These are phyloP conservation scores for Plumapathes pennacea DNA, from an alignment of 92 coral and sea anemone genomes.

Conservation along the genomic window DNA sequence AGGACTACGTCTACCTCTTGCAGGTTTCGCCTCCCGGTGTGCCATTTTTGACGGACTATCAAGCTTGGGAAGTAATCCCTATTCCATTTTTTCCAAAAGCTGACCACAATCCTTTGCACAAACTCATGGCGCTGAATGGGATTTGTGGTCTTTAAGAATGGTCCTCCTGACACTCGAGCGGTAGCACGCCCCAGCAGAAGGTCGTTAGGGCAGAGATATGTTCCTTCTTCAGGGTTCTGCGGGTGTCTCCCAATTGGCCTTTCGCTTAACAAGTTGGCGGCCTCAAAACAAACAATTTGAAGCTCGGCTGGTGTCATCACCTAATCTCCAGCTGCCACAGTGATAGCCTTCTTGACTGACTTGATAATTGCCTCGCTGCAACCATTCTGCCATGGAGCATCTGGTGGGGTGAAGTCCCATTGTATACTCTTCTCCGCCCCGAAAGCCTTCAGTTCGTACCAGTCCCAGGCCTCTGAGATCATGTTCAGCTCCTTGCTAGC, in stretches of 20 bases:
- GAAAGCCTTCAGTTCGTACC: slow-evolving; percentile 14
- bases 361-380: slow-evolving; percentile 26
- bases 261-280: slow-evolving; percentile 31
- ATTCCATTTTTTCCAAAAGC: slow-evolving; percentile 60
- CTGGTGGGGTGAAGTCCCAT: slow-evolving; percentile 42
- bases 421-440: slow-evolving; percentile 2
- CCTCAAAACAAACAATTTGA: slow-evolving; percentile 17
- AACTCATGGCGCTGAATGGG: slow-evolving; percentile 40
- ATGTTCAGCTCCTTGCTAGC: slow-evolving; percentile 24
- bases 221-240: slow-evolving; percentile 58
- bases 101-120: slow-evolving; percentile 33
- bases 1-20: slow-evolving; percentile 52
- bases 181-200: slow-evolving; percentile 44
- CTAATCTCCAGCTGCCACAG: no score
- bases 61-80: slow-evolving; percentile 44
- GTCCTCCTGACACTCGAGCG: slow-evolving; percentile 46
- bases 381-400: slow-evolving; percentile 56
- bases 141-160: slow-evolving; percentile 32
- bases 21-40: slow-evolving; percentile 41
- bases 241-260: slow-evolving; percentile 66
- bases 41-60: slow-evolving; percentile 59
- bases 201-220: slow-evolving; percentile 62
- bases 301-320: slow-evolving; percentile 23
- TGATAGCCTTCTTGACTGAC: slow-evolving; percentile 19
- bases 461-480: slow-evolving; percentile 18